Evolutionary conservation across 1,140 invertebrate genomes (phyloP).

Genomic region (Leptinotarsa lineolata): DNA sequence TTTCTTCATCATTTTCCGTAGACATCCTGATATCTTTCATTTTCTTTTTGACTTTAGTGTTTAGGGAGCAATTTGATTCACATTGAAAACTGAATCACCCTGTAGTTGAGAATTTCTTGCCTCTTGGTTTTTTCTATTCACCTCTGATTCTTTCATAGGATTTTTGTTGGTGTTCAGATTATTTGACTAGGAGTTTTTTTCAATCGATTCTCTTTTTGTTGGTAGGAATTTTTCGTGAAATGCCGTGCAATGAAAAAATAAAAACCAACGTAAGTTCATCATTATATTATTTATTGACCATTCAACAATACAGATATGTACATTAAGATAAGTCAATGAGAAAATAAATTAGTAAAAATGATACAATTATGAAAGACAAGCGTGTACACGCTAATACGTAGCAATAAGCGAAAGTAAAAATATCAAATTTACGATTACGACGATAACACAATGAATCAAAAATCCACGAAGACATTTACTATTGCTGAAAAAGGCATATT

Average conservation of each 20-base stretch:
- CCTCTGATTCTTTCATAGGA: too few species aligned
- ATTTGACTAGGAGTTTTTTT: too few species aligned
- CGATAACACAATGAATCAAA: conserved; percentile 13
- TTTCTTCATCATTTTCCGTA: too few species aligned
- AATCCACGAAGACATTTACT: not conserved
- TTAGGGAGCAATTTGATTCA: too few species aligned
- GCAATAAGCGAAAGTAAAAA: conserved; percentile 15
- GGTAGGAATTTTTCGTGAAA: too few species aligned
- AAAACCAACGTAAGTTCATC: not conserved
- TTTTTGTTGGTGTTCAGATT: too few species aligned
- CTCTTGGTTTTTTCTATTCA: too few species aligned
- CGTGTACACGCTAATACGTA: conserved; percentile 12
- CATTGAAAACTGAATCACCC: too few species aligned
- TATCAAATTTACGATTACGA: conserved; percentile 5
- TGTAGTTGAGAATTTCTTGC: too few species aligned
- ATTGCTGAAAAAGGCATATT: conserved; percentile 21
- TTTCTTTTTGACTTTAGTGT: too few species aligned
- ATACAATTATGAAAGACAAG: conserved; percentile 5
- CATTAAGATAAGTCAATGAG: conserved; percentile 4
- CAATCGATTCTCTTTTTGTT: too few species aligned
- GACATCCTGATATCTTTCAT: too few species aligned
- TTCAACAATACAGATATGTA: conserved; percentile 26
- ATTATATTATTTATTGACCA: conserved; percentile 21
- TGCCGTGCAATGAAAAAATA: not conserved
- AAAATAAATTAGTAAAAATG: conserved; percentile 22